Evolutionary conservation across 2,113 vertebrate genomes (phyloP), one percentile per base, ranked within the genome.

Genomic region (Macquaria ambigua): DNA sequence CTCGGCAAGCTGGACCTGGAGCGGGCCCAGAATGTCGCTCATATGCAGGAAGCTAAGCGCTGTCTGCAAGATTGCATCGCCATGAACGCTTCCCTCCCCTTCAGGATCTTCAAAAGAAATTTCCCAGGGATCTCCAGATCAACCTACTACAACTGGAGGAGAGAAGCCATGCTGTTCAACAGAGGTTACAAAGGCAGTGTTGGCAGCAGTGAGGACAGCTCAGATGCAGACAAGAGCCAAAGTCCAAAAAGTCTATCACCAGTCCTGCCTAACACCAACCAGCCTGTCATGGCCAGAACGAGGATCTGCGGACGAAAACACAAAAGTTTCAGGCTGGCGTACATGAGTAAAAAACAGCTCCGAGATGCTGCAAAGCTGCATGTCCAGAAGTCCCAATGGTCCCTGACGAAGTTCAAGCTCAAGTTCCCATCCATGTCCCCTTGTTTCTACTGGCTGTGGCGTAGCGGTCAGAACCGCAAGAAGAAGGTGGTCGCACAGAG

Each of bases 111-210:
- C 94, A 99, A 98, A 80, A 95, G 95, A 71, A 97, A 95, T 67
- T 99, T 98, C 87, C 98, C 98, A 0, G 97, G 98, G 68, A 98
- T 99, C 86, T 99, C 98, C 4, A 95, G 98, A 58, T 99, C 98
- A 3, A 99, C 98, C 16, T 99, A 99, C 85, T 99, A 99, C 93
- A 99, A 99, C 88, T 99, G 98, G 98, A 95, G 98, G 88, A 96
- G 97, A 48, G 98, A 99, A 93, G 98, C 98, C 16, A 94, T 99
- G 93, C 90, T 97, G 52, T 96, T 96, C 62, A 97, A 92, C 62
- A 93, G 97, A 46, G 93, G 94, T 52, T 97, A 96, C 93, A 97
- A 97, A 89, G 90, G 92, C 64, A 85, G 77, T 0, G 58, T 67
- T 0, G 94, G 92, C 41, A 95, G 94, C 88, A 93, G 94, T 1